Base-by-base conservation (phyloP, 2,888 invertebrate genomes). In the Xylocampa areola region DNA sequence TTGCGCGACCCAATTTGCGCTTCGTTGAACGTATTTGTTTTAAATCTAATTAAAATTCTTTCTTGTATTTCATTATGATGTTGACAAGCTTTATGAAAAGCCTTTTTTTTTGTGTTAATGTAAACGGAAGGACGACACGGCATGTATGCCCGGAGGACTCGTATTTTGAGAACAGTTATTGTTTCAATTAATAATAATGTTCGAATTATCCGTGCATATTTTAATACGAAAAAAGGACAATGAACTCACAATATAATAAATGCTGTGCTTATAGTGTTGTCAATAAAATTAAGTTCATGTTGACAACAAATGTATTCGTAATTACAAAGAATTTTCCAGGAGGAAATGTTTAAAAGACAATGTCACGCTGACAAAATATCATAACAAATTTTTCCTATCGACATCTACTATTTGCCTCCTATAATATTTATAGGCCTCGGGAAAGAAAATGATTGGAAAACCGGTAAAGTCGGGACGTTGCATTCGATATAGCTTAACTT, bases 21-120 rank as follows among this genome's bases (percentile, higher is more conserved):
- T 68, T 61, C 70, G 76, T 61, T 64, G 77, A 77, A 64, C 77
- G 74, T 85, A 85, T 86, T 85, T 87, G 81, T 83, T 84, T 76
- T 79, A 68, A 79, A 81, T 77, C 79, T 84, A 87, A 89, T 88
- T 88, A 87, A 85, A 85, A 84, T 80, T 80, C 80, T 81, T 81
- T 74, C 80, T 79, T 79, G 78, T 79, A 80, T 73, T 82, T 82
- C 76, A 79, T 84, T 81, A 82, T 74, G 73, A 80, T 73, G 73
- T 79, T 77, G 79, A 73, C 76, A 69, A 70, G 60, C 60, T 75
- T 80, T 76, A 79, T 68, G 68, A 75, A 79, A 78, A 73, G 69
- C 68, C 59, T 75, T 73, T 77, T 62, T 77, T 62, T 64, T 69
- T 36, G n/a, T 59, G 53, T 57, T 64, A 44, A n/a, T n/a, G n/a